Conservation (phyloP, 2,888 invertebrate genomes). For the Ypsolopha scabrella region DNA sequence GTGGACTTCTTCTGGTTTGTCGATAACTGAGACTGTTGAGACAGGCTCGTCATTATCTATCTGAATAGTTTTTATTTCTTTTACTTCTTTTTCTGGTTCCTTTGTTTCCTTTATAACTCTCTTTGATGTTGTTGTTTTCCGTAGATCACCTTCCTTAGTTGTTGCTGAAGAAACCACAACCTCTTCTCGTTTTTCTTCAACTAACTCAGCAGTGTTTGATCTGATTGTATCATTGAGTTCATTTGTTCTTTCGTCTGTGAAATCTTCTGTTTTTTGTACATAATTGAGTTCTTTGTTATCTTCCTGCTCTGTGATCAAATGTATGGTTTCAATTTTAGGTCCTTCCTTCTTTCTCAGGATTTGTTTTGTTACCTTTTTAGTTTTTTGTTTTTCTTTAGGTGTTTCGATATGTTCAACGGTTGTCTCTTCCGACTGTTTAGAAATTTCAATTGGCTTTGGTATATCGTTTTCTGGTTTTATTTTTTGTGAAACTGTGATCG, state of each 20-base stretch:
- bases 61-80: constrained; percentile 38
- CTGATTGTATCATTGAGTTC: constrained; percentile 7
- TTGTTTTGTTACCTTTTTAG: constrained; percentile 29
- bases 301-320: background rate
- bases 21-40: constrained; percentile 15
- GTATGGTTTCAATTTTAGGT: constrained; percentile 16
- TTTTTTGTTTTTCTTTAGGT: constrained; percentile 11
- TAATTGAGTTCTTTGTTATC: constrained; percentile 25
- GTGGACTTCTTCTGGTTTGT: constrained; percentile 1
- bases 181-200: constrained; percentile 11
- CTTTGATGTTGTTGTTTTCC: constrained; percentile 5
- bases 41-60: constrained; percentile 37
- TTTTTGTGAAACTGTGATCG: constrained; percentile 6
- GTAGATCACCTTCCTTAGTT: constrained; percentile 6
- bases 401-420: constrained; percentile 5
- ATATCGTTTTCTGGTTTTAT: constrained; percentile 21
- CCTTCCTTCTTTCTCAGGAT: constrained; percentile 42
- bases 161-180: constrained; percentile 5
- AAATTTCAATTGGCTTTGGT: constrained; percentile 14
- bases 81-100: constrained; percentile 30
- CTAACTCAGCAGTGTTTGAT: constrained; percentile 9
- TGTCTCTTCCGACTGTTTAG: constrained; percentile 25
- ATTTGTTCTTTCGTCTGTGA: constrained; percentile 13
- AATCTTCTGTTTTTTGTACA: constrained; percentile 17
- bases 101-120: constrained; percentile 27